Evolutionary conservation across 2,888 invertebrate genomes (phyloP).

Genomic region (Andrena hattorfiana): DNA sequence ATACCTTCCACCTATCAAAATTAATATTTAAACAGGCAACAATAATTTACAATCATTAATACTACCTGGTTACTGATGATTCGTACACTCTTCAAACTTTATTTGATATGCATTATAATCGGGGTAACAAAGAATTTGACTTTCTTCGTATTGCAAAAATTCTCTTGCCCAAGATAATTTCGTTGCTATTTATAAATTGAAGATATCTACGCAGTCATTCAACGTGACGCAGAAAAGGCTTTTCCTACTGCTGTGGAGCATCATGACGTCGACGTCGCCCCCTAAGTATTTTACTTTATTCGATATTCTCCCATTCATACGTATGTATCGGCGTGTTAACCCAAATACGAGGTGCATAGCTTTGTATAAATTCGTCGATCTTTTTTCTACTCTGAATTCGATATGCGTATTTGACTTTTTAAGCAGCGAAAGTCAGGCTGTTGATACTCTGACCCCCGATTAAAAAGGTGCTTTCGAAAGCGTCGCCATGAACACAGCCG

Average conservation of each 20-base stretch:
- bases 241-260: not conserved
- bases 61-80: no score
- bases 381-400: conserved; percentile 66
- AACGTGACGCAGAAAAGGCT: not conserved
- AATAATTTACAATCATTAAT: no score
- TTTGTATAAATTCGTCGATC: conserved; percentile 68
- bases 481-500: conserved; percentile 39
- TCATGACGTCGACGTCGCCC: not conserved
- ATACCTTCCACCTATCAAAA: no score
- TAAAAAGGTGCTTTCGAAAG: conserved; percentile 44
- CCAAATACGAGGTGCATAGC: conserved; percentile 75
- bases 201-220: no score
- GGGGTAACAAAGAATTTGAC: no score
- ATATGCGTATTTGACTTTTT: conserved; percentile 73
- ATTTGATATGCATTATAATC: no score
- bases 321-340: conserved; percentile 77
- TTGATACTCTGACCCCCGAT: conserved; percentile 56
- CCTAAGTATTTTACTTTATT: conserved; percentile 23
- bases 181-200: no score
- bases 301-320: conserved; percentile 71
- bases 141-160: no score
- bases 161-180: no score
- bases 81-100: no score
- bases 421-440: conserved; percentile 71
- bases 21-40: no score